These are phyloP conservation scores for Petrolisthes cinctipes DNA, from an alignment of 2,888 invertebrate genomes.

Conservation along the genomic window DNA sequence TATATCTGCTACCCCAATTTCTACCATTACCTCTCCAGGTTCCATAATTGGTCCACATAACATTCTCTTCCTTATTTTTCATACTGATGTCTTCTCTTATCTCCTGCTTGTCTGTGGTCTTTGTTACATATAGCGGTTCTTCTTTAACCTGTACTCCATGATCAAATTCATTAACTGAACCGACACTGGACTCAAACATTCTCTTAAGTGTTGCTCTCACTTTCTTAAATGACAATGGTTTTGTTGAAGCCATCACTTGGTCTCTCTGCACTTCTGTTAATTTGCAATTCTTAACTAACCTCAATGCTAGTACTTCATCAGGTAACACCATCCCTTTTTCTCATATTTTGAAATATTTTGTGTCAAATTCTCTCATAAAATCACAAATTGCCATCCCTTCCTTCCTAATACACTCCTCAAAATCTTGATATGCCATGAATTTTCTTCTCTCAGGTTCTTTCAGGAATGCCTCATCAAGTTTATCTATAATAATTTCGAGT, in stretches of 20 bases:
- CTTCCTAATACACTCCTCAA: neutral
- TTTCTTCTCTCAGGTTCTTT: neutral
- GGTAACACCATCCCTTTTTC: constrained; percentile 21
- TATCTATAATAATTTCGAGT: neutral
- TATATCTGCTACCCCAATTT: neutral
- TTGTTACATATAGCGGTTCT: neutral
- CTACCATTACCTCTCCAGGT: neutral
- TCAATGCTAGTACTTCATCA: constrained; percentile 15
- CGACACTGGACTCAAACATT: constrained; percentile 8
- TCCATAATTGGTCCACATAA: neutral
- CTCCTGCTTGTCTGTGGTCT: neutral
- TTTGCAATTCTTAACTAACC: constrained; percentile 7
- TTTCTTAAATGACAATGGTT: constrained; percentile 21
- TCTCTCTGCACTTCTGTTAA: constrained; percentile 14
- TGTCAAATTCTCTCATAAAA: constrained; percentile 21
- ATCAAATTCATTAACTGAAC: neutral
- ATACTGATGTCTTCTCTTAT: neutral
- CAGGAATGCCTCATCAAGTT: constrained; percentile 16
- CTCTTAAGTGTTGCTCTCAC: constrained; percentile 13
- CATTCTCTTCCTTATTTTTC: neutral
- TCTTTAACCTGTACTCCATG: neutral
- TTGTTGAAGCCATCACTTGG: constrained; percentile 18
- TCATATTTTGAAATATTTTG: neutral
- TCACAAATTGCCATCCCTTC: constrained; percentile 16
- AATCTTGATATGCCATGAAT: neutral